Conservation (phyloP, 2,797 vertebrate genomes). For the Anguilla marmorata region DNA sequence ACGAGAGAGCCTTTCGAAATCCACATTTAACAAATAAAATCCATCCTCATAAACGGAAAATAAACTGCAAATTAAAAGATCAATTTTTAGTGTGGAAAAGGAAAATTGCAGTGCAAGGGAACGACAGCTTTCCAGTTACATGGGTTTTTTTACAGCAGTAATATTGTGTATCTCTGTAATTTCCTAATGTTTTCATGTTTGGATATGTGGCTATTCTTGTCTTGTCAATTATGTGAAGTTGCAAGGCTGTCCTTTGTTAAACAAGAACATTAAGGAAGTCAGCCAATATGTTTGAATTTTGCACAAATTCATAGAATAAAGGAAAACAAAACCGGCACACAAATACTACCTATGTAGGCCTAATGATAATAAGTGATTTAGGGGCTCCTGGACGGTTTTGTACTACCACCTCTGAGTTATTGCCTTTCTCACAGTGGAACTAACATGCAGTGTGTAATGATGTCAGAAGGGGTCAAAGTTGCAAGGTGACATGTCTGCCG, state of each 20-base stretch:
- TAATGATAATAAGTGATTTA: neutral
- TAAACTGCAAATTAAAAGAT: neutral
- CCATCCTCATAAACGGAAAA: neutral
- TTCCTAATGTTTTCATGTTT: constrained; percentile 7
- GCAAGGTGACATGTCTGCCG: constrained; percentile 17
- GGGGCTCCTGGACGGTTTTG: neutral
- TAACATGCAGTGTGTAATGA: constrained; percentile 3
- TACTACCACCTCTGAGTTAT: neutral
- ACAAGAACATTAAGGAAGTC: neutral
- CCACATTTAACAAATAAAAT: neutral
- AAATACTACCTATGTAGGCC: neutral
- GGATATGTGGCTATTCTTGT: neutral
- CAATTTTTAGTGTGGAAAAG: neutral
- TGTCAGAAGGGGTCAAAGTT: constrained; percentile 23
- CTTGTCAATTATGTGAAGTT: neutral
- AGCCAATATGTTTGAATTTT: neutral
- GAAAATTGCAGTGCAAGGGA: neutral
- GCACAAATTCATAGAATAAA: neutral
- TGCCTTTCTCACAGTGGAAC: neutral
- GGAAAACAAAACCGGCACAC: neutral
- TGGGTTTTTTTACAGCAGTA: neutral
- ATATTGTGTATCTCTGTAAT: neutral
- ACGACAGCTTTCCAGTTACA: neutral
- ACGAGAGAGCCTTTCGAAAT: neutral
- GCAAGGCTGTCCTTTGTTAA: neutral